Evolutionary conservation across 2,888 invertebrate genomes (phyloP), one percentile per base, ranked within the genome.

Genomic region (Gastracanthus pulcherrimus): DNA sequence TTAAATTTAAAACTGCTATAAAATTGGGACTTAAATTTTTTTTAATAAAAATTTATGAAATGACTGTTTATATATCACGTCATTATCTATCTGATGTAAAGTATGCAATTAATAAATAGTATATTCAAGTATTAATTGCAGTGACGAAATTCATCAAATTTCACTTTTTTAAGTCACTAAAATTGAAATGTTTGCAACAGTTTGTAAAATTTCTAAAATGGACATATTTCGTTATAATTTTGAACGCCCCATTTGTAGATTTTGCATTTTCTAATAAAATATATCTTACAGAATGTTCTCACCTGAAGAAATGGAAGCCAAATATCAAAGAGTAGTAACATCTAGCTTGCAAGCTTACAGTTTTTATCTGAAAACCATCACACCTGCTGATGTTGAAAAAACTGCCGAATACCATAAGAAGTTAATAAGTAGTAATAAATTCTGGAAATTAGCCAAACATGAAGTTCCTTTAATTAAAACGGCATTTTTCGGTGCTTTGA

Each of bases 401-500:
- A 93, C 93, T 62, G 89, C 92, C 77, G 93, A 93, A 0, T 91
- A 92, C 77, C 92, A 95, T 84, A 84, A 87, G 2, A 92, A 92
- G 71, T 92, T 97, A 71, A 89, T 96, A 81, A 92, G 92, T 0
- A 93, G 93, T 85, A 88, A 90, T 31, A 94, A 94, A 89, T 97
- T 96, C 92, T 97, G 97, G 97, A 95, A 94, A 87, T 92, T 94
- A 58, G 92, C 94, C 1, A 94, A 94, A 84, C 93, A 94, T 86
- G 93, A 93, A 86, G 89, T 93, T 36, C 85, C 93, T 11, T 88
- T 92, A 7, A 91, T 93, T 19, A 93, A 92, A 87, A 90, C 94
- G 2, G 94, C 95, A n/a, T 96, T 96, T 94, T 97, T 94, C 91
- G 93, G 93, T 84, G 93, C 94, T 1, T 86, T 96, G 76, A 93